Evolutionary conservation across 2,113 vertebrate genomes (phyloP).

Genomic region (Chaetops frenatus): DNA sequence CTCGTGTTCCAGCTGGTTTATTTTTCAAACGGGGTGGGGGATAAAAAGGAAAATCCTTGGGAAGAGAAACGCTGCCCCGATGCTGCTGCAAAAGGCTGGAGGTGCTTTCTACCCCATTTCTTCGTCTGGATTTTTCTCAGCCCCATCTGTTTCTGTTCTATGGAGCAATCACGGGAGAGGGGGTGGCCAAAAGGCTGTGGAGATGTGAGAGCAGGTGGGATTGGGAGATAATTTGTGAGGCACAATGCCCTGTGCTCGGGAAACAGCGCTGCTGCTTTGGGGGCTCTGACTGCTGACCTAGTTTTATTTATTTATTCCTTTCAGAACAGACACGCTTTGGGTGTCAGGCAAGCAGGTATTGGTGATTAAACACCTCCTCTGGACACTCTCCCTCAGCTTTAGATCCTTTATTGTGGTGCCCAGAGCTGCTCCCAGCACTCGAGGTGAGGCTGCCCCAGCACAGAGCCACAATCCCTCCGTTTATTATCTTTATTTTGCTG

Average conservation of each 20-base stretch:
- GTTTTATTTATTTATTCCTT: slow-evolving; percentile 27
- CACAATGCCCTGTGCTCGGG: background rate
- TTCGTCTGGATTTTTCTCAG: slow-evolving; percentile 47
- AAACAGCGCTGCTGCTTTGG: background rate
- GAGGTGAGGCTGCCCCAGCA: background rate
- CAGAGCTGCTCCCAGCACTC: background rate
- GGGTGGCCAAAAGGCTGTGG: slow-evolving; percentile 14
- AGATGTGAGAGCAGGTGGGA: slow-evolving; percentile 58
- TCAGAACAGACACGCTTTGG: background rate
- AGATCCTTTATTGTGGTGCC: background rate
- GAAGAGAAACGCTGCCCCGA: background rate
- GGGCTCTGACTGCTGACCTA: background rate
- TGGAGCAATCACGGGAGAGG: slow-evolving; percentile 14
- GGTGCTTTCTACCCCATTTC: slow-evolving; percentile 63
- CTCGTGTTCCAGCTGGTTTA: background rate
- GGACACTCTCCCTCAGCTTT: background rate
- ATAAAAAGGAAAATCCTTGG: background rate
- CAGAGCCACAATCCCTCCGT: background rate
- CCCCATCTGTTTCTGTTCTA: slow-evolving; percentile 68
- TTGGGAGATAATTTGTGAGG: slow-evolving; percentile 23
- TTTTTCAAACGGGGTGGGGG: background rate
- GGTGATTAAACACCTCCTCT: background rate
- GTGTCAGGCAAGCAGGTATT: background rate
- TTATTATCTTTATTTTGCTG: background rate
- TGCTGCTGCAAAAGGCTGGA: slow-evolving; percentile 17